Conservation (phyloP, 2,113 vertebrate species). For the Cyphomyrus discorhynchus region DNA sequence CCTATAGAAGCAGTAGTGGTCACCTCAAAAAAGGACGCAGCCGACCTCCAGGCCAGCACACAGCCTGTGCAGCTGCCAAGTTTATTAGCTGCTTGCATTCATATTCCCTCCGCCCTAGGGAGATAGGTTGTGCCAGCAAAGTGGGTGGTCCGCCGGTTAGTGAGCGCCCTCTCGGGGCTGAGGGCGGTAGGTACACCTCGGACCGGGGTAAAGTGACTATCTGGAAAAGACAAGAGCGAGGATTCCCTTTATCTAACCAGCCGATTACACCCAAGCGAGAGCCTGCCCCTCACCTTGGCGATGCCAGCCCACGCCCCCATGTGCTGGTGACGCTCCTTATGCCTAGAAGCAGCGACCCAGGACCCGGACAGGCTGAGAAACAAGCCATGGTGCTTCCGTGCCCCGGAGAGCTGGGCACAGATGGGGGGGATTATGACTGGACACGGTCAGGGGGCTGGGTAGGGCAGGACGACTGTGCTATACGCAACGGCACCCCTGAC, state of each 20-base stretch:
- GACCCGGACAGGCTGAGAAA: conserved; percentile 31
- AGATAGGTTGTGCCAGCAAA: conserved; percentile 57
- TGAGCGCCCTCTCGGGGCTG: conserved; percentile 47
- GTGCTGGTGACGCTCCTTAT: conserved; percentile 28
- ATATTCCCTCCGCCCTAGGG: conserved; percentile 70
- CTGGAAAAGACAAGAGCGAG: conserved; percentile 56
- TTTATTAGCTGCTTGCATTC: conserved; percentile 75
- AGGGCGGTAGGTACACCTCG: conserved; percentile 31
- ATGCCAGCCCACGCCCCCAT: conserved; percentile 29
- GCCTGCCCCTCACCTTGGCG: conserved; percentile 44
- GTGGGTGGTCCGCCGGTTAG: conserved; percentile 51
- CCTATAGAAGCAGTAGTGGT: conserved; percentile 56
- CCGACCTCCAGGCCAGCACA: conserved; percentile 48
- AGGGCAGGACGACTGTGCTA: conserved; percentile 24
- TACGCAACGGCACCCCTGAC: conserved; percentile 54
- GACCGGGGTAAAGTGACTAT: conserved; percentile 54
- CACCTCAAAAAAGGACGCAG: conserved; percentile 50
- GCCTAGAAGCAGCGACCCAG: conserved; percentile 4
- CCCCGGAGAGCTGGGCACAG: conserved; percentile 42
- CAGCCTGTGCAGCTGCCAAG: conserved; percentile 59
- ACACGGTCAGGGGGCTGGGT: conserved; percentile 37
- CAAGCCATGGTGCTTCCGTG: conserved; percentile 36
- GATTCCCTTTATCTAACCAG: conserved; percentile 58
- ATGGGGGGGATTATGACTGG: conserved; percentile 41
- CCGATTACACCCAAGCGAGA: conserved; percentile 58